Evolutionary conservation across 2,888 invertebrate genomes (phyloP), one percentile per base, ranked within the genome.

Genomic region (Phorcus lineatus): DNA sequence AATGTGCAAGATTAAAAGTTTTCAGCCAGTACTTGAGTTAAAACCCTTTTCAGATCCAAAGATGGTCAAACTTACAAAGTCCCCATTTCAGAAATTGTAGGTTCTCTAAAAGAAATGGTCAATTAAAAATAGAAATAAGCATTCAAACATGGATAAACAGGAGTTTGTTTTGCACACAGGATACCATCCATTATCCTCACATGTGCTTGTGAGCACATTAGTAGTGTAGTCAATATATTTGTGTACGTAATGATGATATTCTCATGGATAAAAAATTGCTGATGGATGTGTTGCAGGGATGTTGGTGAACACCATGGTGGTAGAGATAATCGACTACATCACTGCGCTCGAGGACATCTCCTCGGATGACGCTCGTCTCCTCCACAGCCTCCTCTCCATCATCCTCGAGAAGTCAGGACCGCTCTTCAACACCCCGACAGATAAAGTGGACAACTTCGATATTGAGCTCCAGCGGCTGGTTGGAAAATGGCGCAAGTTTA

Each of bases 311-410:
- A 94, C 95, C 88, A 95, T 96, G 86, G 94, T 96, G 52, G 95
- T 95, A 55, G 95, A 96, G 90, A 91, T 97, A 24, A 95, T 96
- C 54, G 86, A 87, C 28, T 88, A 91, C 82, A 90, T 94, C 24
- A 88, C 91, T 0, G 86, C 89, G 0, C 88, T 94, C 83, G 97
- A 97, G 93, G 98, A 99, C 91, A 97, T 99, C 86, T 96, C 97
- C 0, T 96, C 96, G 55, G 95, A 96, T 87, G 96, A 96, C 91
- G 96, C 97, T 2, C 95, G 95, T 77, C 96, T 97, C 89, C 94
- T 98, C 79, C 95, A 96, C n/a, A 95, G 95, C 74, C 95, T 97
- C 78, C 96, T 97, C 88, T 94, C 95, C 53, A 94, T 96, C 78
- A 95, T 97, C 55, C 94, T 96, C 36, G 95, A 95, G 83, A 95